A percentile compares a stretch with the other conserved stretches of the same genome.
Evolutionary conservation across 2,888 invertebrate genomes (phyloP).

Genomic region (Lacanobia wlatinum): DNA sequence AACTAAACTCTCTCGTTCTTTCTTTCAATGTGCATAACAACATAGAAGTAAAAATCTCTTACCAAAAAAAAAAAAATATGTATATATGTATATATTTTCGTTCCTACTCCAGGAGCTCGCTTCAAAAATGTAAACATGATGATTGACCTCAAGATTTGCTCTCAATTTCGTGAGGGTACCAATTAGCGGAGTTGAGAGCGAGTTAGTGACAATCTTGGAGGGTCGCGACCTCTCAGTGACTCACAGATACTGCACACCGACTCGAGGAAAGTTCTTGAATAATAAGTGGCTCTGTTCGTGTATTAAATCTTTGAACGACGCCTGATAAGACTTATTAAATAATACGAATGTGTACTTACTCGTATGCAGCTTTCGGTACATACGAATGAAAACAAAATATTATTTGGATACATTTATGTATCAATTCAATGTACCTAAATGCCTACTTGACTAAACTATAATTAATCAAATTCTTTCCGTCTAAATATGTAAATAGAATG

Average conservation of each 20-base stretch:
- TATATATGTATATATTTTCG: too few species aligned
- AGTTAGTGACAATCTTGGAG: constrained; percentile 55
- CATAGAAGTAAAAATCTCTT: too few species aligned
- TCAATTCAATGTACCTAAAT: too few species aligned
- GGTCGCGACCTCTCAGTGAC: constrained; percentile 59
- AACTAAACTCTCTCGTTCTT: too few species aligned
- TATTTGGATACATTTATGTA: too few species aligned
- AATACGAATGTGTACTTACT: not conserved
- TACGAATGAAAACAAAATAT: too few species aligned
- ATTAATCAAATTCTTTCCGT: too few species aligned
- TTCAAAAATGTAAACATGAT: constrained; percentile 29
- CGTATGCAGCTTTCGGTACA: not conserved
- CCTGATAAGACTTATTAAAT: constrained; percentile 41
- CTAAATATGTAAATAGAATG: too few species aligned
- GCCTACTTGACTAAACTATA: too few species aligned
- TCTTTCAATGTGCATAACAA: too few species aligned
- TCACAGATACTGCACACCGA: constrained; percentile 41
- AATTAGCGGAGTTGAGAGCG: constrained; percentile 52
- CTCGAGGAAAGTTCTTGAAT: constrained; percentile 44
- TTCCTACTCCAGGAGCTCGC: not conserved
- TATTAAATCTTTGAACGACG: constrained; percentile 22
- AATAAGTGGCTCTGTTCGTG: constrained; percentile 26
- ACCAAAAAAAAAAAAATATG: not conserved
- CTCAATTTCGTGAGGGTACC: constrained; percentile 51
- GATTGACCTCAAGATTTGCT: constrained; percentile 56